Conservation (phyloP, 2,113 vertebrate species). For the Protobothrops mucrosquamatus region DNA sequence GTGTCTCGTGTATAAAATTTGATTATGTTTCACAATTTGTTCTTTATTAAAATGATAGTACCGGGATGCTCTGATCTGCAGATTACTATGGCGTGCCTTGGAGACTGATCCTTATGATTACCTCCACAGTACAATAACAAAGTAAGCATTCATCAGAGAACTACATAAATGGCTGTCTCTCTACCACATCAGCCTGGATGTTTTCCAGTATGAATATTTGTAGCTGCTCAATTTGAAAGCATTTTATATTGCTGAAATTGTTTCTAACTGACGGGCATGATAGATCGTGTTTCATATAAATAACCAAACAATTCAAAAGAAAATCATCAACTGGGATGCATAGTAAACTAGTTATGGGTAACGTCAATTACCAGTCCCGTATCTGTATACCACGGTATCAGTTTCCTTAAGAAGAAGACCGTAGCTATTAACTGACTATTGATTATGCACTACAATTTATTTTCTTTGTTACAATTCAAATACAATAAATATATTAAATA, state of each 20-base stretch:
- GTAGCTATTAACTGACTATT: conserved; percentile 56
- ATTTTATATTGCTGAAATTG: not conserved
- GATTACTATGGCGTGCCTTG: not conserved
- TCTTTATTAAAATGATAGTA: conserved; percentile 13
- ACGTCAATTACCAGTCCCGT: conserved; percentile 41
- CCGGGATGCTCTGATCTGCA: not conserved
- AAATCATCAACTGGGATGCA: conserved; percentile 29
- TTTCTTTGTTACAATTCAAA: conserved; percentile 59
- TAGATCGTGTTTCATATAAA: conserved; percentile 37
- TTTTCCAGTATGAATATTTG: conserved; percentile 15
- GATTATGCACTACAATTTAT: conserved; percentile 58
- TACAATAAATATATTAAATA: conserved; percentile 55
- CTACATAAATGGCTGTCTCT: not conserved
- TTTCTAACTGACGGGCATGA: conserved; percentile 4
- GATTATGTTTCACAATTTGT: conserved; percentile 18
- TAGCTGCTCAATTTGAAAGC: conserved; percentile 10
- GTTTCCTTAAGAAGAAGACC: conserved; percentile 53
- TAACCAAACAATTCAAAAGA: conserved; percentile 35
- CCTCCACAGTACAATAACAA: not conserved
- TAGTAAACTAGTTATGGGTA: conserved; percentile 39
- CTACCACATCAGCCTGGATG: not conserved
- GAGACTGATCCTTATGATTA: not conserved
- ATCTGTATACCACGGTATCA: conserved; percentile 41
- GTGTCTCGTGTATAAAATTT: not conserved
- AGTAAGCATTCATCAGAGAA: not conserved